A percentile compares a stretch with the other conserved stretches of the same genome.
These are phyloP conservation scores for Gymnocypris eckloni DNA, from an alignment of 2,797 vertebrate genomes.

Conservation along the genomic window DNA sequence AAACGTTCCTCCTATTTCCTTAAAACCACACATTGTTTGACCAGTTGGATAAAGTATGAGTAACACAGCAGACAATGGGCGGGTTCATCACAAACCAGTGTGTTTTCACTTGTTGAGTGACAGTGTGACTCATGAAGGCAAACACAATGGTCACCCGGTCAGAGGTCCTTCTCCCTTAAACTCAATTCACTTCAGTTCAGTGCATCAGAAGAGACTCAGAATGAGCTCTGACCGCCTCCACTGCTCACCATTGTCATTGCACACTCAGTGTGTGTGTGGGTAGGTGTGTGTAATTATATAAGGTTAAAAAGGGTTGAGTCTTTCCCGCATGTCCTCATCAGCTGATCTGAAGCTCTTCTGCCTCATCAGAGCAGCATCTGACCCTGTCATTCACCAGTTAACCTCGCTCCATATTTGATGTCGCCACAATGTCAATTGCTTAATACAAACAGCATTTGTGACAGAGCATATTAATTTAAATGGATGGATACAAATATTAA, in stretches of 20 bases:
- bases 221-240: neutral
- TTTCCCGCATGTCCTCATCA: neutral
- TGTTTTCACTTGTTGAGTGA: constrained; percentile 19
- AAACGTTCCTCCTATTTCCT: neutral
- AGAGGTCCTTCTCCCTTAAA: constrained; percentile 18
- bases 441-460: neutral
- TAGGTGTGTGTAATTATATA: neutral
- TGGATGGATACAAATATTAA: neutral
- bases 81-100: constrained; percentile 32
- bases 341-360: neutral
- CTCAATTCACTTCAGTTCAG: constrained; percentile 32
- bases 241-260: constrained; percentile 14
- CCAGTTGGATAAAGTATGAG: constrained; percentile 22
- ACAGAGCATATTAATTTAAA: neutral
- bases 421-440: neutral
- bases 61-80: constrained; percentile 27
- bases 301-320: neutral
- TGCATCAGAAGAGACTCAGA: constrained; percentile 5
- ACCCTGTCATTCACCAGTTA: neutral
- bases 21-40: neutral
- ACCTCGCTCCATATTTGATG: neutral
- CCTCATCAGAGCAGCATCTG: neutral
- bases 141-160: constrained; percentile 35
- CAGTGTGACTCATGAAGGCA: constrained; percentile 29
- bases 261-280: neutral